These are phyloP conservation scores for Callospermophilus lateralis DNA, from an alignment of 2,113 vertebrate species.

Conservation along the genomic window DNA sequence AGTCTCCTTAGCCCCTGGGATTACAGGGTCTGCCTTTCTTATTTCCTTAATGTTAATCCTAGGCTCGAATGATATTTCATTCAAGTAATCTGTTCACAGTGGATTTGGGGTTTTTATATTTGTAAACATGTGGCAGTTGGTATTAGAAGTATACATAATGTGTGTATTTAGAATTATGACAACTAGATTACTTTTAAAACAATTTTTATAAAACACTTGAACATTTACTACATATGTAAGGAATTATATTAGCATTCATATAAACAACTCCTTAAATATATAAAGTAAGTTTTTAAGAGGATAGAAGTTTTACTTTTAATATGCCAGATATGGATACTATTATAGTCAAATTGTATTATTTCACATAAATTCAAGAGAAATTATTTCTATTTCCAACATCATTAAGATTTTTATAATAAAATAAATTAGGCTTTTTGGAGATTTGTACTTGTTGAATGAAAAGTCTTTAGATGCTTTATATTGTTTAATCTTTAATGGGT, in stretches of 20 bases:
- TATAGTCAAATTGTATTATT: slow-evolving; percentile 45
- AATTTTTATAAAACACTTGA: slow-evolving; percentile 34
- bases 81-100: slow-evolving; percentile 51
- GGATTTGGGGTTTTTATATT: slow-evolving; percentile 49
- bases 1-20: too few species aligned
- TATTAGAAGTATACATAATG: slow-evolving; percentile 32
- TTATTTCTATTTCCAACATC: slow-evolving; percentile 30
- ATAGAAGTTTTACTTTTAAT: slow-evolving; percentile 53
- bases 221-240: background rate
- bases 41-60: too few species aligned
- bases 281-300: slow-evolving; percentile 35
- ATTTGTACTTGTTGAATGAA: slow-evolving; percentile 48
- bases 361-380: slow-evolving; percentile 53
- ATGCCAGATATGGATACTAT: background rate
- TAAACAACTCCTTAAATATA: slow-evolving; percentile 49
- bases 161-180: slow-evolving; percentile 7
- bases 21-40: too few species aligned
- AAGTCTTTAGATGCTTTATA: slow-evolving; percentile 44
- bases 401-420: slow-evolving; percentile 60
- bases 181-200: slow-evolving; percentile 43
- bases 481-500: slow-evolving; percentile 50
- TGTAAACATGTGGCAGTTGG: background rate
- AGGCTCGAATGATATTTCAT: background rate
- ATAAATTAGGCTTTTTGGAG: slow-evolving; percentile 11
- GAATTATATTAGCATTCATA: background rate